Evolutionary conservation across 2,113 vertebrate species (phyloP), one percentile per base, ranked within the genome.

Genomic region (Siphamia tubifer): DNA sequence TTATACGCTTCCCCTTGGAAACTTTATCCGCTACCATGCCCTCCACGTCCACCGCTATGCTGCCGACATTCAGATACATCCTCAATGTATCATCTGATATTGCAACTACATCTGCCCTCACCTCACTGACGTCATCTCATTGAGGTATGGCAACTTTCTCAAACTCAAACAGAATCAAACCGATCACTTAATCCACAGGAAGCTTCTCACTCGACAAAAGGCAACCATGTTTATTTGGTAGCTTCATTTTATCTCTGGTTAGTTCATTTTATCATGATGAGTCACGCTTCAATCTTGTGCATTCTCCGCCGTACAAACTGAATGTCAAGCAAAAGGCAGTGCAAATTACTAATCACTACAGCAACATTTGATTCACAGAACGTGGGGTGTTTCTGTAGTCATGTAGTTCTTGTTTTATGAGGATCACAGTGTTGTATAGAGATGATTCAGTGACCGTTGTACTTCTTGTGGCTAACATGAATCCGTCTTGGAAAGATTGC

Each of bases 381-480:
- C 27, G 32, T 24, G 34, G 52, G 53, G 30, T 40, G 43, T 43
- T 64, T 40, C 45, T 61, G 32, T 28, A 45, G 51, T 42, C 62
- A 58, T 49, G 44, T 34, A 28, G 9, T 40, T 9, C 30, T 27
- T 55, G 25, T 44, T 78, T 58, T n/a, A 49, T 42, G 19, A 60
- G 52, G 51, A 63, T 65, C 44, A 38, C 32, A 2, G 39, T 43
- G 81, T 68, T 64, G 44, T 27, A 39, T 2, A 19, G 39, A 21
- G 42, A 72, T 55, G 72, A 80, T 71, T 79, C 68, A 77, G 44
- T 52, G 62, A 77, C 66, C 61, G 62, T 47, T 19, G 0, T 48
- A 51, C 32, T 45, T 70, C 30, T 74, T 82, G 53, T 68, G 72
- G 72, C 25, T 45, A 43, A 34, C 63, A 77, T 44, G 60, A 84